Evolutionary conservation across 2,113 vertebrate genomes (phyloP), one percentile per base, ranked within the genome.

Genomic region (Rhinoptilus africanus): DNA sequence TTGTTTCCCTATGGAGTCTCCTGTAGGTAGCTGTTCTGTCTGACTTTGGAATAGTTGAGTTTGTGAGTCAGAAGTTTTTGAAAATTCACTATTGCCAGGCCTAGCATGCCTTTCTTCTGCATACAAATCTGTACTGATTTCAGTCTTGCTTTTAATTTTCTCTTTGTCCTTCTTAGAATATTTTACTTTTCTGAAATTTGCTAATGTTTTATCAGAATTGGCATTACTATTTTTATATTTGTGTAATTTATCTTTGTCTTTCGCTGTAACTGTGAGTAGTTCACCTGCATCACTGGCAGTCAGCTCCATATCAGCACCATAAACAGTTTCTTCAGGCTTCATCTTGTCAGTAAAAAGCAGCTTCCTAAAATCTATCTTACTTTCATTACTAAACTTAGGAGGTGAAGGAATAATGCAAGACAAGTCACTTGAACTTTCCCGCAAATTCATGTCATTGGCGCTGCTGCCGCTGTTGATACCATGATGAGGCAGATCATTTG

Each of bases 281-380:
- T 97, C 97, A 81, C 96, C 96, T 43, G 93, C 79, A 79, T 98
- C 97, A 64, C 96, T 95, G 23, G 95, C 88, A n/a, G 98, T 98
- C 97, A 98, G 41, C 47, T 98, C 98, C 98, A 98, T 98, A 80
- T 98, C 98, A 75, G 91, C 71, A 92, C 97, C 98, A 91, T 97
- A 98, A 85, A 98, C 5, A 34, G 98, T 98, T 94, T 98, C 96
- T 59, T 98, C 98, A 35, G 96, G 37, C 8, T 95, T 97, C 73
- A 75, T 45, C 50, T 95, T 92, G 51, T 94, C 77, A 83, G n/a
- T 66, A 82, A 37, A 82, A 80, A 63, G 43, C 35, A 87, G 9
- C 34, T 91, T 83, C 57, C 69, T 78, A 53, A 26, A 19, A 30
- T 39, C 28, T 69, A 28, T 39, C 32, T 66, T 47, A 56, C 12